A percentile compares a stretch with the other conserved stretches of the same genome.
phyloP scores from a whole-genome alignment of 2,113 vertebrate species.

The Tapirus terrestris region DNA sequence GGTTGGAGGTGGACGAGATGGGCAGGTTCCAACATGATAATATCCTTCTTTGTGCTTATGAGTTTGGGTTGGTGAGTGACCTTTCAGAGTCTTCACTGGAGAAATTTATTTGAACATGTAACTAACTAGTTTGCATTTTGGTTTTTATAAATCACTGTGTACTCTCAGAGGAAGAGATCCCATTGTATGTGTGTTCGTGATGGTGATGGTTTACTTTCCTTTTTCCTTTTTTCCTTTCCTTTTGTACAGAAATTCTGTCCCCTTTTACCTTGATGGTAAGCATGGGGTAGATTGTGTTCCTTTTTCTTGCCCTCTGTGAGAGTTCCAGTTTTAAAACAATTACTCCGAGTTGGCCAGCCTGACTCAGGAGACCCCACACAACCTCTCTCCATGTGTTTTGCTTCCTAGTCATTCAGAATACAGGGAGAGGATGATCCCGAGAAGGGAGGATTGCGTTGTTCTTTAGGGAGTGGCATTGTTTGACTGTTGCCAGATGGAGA shows the following conservation, averaged over 20 bases:
- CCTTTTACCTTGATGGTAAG: not conserved
- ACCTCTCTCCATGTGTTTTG: not conserved
- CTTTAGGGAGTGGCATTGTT: not conserved
- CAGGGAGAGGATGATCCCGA: not conserved
- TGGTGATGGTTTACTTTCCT: not conserved
- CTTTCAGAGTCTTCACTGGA: not conserved
- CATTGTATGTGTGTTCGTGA: not conserved
- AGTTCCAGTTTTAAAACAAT: not conserved
- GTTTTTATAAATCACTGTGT: not conserved
- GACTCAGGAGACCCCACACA: not conserved
- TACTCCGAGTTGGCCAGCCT: not conserved
- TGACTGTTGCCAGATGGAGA: not conserved
- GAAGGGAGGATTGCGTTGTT: not conserved
- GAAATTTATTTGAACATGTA: not conserved
- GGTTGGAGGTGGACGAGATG: not conserved
- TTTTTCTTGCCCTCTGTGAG: not conserved
- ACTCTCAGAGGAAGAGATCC: not conserved
- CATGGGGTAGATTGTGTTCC: not conserved
- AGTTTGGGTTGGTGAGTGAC: not conserved
- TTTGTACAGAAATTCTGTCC: not conserved
- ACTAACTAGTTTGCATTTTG: not conserved
- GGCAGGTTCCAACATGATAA: not conserved
- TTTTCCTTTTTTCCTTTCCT: not conserved
- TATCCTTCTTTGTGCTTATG: not conserved
- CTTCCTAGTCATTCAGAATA: not conserved